Evolutionary conservation across 2,113 vertebrate genomes (phyloP).

Genomic region (Ursus arctos): DNA sequence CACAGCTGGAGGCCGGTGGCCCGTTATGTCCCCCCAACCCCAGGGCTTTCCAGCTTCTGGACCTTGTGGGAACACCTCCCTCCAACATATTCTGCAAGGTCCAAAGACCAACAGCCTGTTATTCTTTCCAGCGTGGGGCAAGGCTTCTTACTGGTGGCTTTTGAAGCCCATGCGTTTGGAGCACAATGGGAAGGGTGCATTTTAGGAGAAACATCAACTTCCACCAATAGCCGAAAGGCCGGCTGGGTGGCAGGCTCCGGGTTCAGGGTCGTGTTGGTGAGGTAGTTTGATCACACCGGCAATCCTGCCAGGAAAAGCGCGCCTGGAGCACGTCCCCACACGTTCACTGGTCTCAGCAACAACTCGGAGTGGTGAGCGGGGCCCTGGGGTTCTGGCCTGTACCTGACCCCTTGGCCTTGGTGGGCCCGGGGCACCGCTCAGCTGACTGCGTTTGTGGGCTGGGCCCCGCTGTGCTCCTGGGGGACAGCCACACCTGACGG

Average conservation of each 20-base stretch:
- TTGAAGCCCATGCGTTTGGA: conserved; percentile 67
- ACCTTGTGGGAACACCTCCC: background rate
- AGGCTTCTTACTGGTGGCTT: conserved; percentile 55
- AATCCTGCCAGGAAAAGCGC: conserved; percentile 27
- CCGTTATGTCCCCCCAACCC: background rate
- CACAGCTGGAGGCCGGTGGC: conserved; percentile 47
- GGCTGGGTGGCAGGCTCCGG: conserved; percentile 66
- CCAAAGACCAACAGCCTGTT: background rate
- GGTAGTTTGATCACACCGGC: conserved; percentile 85
- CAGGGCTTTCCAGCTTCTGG: background rate
- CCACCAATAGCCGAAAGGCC: background rate
- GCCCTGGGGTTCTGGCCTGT: background rate
- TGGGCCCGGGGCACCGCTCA: background rate
- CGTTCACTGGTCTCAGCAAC: conserved; percentile 52
- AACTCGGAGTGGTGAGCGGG: background rate
- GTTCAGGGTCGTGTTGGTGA: conserved; percentile 82
- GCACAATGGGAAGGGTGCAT: background rate
- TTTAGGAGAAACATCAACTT: conserved; percentile 27
- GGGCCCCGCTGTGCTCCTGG: background rate
- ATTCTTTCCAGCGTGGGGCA: background rate
- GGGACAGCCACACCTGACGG: background rate
- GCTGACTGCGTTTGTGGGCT: background rate
- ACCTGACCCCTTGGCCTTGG: background rate
- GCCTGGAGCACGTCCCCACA: background rate
- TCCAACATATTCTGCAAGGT: background rate